A percentile compares a stretch with the other conserved stretches of the same genome.
Evolutionary conservation across 2,797 vertebrate species (phyloP).

Genomic region (Typhlichthys subterraneus): DNA sequence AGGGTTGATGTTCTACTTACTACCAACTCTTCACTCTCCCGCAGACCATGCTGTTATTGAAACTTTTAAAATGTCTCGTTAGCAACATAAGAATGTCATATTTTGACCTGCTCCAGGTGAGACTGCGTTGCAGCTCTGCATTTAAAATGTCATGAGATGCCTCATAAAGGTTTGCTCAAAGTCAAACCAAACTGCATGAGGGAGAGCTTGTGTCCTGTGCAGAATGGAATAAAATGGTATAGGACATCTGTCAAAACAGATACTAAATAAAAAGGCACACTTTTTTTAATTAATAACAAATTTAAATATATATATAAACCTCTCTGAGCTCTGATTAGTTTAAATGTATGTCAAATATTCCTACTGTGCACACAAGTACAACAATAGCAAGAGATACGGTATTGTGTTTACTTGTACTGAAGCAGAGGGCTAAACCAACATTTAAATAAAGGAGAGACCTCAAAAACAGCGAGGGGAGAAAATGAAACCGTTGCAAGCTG

Average conservation of each 20-base stretch:
- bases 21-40: too few relatives aligned
- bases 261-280: not conserved
- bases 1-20: too few relatives aligned
- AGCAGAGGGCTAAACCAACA: not conserved
- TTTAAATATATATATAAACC: not conserved
- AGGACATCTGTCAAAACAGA: not conserved
- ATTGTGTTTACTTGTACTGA: constrained; percentile 8
- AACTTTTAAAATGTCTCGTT: too few relatives aligned
- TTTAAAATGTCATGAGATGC: too few relatives aligned
- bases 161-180: too few relatives aligned
- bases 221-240: too few relatives aligned
- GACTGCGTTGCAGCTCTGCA: too few relatives aligned
- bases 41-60: too few relatives aligned
- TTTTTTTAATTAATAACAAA: not conserved
- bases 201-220: too few relatives aligned
- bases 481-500: not conserved
- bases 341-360: not conserved
- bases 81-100: too few relatives aligned
- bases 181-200: too few relatives aligned
- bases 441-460: constrained; percentile 4
- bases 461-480: constrained; percentile 1
- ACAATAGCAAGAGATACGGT: not conserved
- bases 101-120: too few relatives aligned
- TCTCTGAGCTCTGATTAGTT: constrained; percentile 1
- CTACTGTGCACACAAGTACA: not conserved